Conservation (phyloP, 2,888 invertebrate genomes). For the Amiota mariae region DNA sequence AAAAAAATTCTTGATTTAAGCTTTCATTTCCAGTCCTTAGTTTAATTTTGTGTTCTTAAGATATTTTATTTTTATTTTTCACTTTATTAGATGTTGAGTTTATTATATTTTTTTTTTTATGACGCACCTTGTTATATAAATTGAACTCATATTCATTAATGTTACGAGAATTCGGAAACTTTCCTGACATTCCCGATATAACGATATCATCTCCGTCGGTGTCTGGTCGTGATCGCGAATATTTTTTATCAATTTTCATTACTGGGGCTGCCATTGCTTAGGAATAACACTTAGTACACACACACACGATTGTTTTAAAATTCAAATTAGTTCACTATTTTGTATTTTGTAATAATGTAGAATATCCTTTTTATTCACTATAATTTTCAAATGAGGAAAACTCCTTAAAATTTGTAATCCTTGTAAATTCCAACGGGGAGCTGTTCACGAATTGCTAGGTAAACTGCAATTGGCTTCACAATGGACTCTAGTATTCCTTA, state of each 20-base stretch:
- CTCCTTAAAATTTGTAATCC: slow-evolving; percentile 16
- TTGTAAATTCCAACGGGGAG: slow-evolving; percentile 38
- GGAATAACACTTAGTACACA: not conserved
- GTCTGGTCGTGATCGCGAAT: slow-evolving; percentile 66
- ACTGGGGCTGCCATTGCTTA: slow-evolving; percentile 43
- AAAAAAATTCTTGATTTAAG: too few species aligned
- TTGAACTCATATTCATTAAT: slow-evolving; percentile 78
- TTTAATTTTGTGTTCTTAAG: not conserved
- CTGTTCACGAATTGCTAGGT: slow-evolving; percentile 64
- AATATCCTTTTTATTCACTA: not conserved
- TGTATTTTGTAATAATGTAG: not conserved
- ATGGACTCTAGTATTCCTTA: slow-evolving; percentile 40
- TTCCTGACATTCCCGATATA: slow-evolving; percentile 77
- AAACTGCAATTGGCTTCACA: slow-evolving; percentile 63
- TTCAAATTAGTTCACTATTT: slow-evolving; percentile 25
- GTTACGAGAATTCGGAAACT: slow-evolving; percentile 80
- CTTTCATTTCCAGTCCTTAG: not conserved
- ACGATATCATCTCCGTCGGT: slow-evolving; percentile 76
- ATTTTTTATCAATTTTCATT: slow-evolving; percentile 59
- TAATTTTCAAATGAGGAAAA: not conserved
- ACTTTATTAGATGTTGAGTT: not conserved
- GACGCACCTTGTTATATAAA: slow-evolving; percentile 76
- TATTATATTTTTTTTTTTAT: slow-evolving; percentile 7
- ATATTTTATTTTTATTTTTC: not conserved
- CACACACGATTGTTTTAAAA: slow-evolving; percentile 20